Percentiles rank a stretch among this genome's conserved stretches.
These are phyloP conservation scores for Diuraphis noxia DNA, from an alignment of 1,140 invertebrate species.

Conservation along the genomic window DNA sequence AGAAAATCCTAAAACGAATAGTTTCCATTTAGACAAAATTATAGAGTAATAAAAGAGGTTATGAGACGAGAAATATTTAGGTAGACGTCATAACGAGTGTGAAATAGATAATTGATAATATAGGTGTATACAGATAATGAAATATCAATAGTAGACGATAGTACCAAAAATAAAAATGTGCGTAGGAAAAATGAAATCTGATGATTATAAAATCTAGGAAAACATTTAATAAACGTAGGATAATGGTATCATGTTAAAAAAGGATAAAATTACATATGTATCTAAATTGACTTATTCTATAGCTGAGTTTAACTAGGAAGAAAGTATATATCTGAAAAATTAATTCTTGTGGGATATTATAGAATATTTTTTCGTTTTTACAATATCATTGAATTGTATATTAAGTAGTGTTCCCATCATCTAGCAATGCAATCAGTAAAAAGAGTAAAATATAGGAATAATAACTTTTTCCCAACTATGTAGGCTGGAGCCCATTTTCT, in stretches of 20 bases:
- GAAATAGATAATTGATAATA: neutral
- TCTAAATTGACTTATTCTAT: neutral
- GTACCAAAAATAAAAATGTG: neutral
- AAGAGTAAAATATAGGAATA: neutral
- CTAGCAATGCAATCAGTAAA: neutral
- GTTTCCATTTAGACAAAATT: neutral
- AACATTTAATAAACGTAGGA: neutral
- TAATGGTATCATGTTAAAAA: neutral
- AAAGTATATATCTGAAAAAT: neutral
- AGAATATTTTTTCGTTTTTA: neutral
- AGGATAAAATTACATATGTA: neutral
- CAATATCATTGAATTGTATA: neutral
- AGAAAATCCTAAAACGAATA: neutral
- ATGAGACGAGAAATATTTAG: neutral
- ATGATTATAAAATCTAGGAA: neutral
- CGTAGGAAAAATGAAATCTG: neutral
- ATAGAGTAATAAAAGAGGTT: neutral
- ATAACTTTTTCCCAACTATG: neutral
- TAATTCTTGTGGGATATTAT: neutral
- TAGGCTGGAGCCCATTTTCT: neutral
- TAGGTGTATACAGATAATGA: neutral
- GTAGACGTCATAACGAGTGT: neutral
- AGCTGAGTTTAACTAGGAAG: neutral
- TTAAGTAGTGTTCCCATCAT: neutral
- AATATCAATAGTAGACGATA: neutral